Evolutionary conservation across 30 jellyfish, hydroid and myxozoan species (phyloP).

Genomic region (Nemopilema nomurai): DNA sequence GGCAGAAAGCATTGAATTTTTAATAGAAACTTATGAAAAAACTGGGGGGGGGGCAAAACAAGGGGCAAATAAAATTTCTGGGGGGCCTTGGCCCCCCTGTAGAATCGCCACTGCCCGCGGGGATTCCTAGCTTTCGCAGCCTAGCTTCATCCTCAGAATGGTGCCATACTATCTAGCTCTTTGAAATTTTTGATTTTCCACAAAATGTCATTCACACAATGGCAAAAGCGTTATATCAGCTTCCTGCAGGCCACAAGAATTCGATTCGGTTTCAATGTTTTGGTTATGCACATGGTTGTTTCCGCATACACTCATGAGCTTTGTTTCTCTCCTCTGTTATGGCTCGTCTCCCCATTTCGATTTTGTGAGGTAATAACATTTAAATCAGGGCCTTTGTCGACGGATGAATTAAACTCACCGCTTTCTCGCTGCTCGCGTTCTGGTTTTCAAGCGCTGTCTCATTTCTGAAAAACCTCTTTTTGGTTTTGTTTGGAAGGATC

Average conservation of each 20-base stretch:
- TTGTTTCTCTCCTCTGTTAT: not conserved
- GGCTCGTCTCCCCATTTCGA: not conserved
- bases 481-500: not conserved
- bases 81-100: too few species aligned
- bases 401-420: too few species aligned
- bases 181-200: too few species aligned
- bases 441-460: not conserved
- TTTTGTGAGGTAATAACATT: not conserved
- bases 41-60: too few species aligned
- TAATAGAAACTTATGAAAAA: too few species aligned
- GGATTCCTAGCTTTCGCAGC: too few species aligned
- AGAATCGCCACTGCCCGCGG: too few species aligned
- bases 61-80: too few species aligned
- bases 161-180: too few species aligned
- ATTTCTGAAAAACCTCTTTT: not conserved
- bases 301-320: not conserved
- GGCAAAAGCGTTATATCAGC: not conserved
- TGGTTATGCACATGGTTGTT: not conserved
- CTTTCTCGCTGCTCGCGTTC: not conserved
- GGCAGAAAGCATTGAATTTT: too few species aligned
- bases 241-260: not conserved
- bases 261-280: not conserved
- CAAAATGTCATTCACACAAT: not conserved
- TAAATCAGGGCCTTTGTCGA: too few species aligned
- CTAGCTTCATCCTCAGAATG: too few species aligned